These are phyloP conservation scores for Saccopteryx leptura DNA, from an alignment of 2,113 vertebrate species.

Conservation along the genomic window DNA sequence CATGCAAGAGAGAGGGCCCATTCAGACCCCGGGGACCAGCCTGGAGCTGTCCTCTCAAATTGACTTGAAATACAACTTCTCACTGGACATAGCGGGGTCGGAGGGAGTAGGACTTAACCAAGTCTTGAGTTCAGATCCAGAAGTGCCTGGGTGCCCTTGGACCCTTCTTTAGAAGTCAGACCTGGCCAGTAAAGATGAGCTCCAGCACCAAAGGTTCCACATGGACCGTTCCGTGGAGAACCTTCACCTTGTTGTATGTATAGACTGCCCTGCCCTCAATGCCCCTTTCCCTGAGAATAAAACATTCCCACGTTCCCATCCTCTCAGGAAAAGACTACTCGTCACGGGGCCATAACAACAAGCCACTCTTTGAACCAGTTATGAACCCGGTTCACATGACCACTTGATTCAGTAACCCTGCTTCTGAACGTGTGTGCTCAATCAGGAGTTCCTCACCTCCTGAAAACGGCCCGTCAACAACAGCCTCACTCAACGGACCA, in stretches of 20 bases:
- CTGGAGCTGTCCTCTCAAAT: not conserved
- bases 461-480: not conserved
- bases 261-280: not conserved
- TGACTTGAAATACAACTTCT: not conserved
- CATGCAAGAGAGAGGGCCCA: not conserved
- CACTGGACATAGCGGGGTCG: not conserved
- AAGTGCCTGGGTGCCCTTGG: not conserved
- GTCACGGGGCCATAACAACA: not conserved
- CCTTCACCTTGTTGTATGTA: fast-evolving
- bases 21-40: not conserved
- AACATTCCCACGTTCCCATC: not conserved
- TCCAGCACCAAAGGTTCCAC: not conserved
- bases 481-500: fast-evolving
- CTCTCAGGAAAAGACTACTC: not conserved
- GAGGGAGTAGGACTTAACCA: fast-evolving
- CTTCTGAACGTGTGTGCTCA: not conserved
- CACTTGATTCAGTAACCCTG: not conserved
- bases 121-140: not conserved
- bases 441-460: not conserved
- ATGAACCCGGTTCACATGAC: not conserved
- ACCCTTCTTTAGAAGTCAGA: not conserved
- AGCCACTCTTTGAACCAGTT: not conserved
- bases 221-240: not conserved
- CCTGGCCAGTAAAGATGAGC: not conserved
- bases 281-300: not conserved